Conservation (phyloP, 2,113 vertebrate species). For the Panthera tigris region DNA sequence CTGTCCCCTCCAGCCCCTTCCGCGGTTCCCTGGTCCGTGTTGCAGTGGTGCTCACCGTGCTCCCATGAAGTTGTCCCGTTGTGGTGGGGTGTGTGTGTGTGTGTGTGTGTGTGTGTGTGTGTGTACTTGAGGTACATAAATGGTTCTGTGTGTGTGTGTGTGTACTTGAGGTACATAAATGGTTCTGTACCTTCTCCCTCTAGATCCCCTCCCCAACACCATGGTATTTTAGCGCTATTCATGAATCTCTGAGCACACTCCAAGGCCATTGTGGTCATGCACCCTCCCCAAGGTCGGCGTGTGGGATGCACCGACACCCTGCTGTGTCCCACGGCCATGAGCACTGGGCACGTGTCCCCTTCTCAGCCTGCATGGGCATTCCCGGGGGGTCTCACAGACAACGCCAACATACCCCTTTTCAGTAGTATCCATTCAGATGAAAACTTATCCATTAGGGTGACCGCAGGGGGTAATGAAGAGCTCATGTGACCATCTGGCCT, state of each 20-base stretch:
- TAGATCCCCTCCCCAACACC: background rate
- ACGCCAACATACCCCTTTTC: background rate
- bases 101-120: background rate
- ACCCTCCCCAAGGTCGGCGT: background rate
- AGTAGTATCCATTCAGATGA: accelerated
- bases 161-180: background rate
- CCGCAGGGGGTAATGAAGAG: background rate
- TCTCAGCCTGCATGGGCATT: background rate
- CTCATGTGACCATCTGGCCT: background rate
- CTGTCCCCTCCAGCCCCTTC: background rate
- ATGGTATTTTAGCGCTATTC: background rate
- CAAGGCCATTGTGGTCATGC: background rate
- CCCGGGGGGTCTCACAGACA: background rate
- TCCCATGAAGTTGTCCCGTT: background rate
- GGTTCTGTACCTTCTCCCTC: background rate
- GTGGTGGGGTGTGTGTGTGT: accelerated
- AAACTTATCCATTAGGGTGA: background rate
- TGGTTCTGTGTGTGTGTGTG: background rate
- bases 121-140: too few species aligned
- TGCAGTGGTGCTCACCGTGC: too few species aligned
- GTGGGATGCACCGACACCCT: background rate
- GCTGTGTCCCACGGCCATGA: accelerated
- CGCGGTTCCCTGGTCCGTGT: background rate
- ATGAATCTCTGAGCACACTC: background rate
- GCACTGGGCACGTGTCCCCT: background rate